A percentile compares a stretch with the other conserved stretches of the same genome.
Evolutionary conservation across 2,797 vertebrate genomes (phyloP).

Genomic region (Eulemur coronatus): DNA sequence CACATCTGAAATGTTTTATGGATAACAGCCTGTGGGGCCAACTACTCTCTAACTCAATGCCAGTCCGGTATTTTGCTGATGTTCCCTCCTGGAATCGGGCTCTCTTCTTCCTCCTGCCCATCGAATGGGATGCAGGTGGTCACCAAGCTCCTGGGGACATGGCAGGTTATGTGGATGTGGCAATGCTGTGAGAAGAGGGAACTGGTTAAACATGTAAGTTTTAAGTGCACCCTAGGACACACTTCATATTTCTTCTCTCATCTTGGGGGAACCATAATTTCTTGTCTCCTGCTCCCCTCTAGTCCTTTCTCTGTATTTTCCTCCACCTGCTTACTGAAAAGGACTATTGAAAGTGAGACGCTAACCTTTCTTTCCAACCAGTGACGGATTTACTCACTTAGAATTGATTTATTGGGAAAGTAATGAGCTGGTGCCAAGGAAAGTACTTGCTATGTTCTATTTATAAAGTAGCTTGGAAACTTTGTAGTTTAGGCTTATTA

Average conservation of each 20-base stretch:
- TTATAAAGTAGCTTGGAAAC: slow-evolving; percentile 8
- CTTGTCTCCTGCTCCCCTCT: neutral
- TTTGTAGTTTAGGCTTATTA: neutral
- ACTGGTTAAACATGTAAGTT: neutral
- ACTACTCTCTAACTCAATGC: neutral
- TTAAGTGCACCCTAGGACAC: neutral
- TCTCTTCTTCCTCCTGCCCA: neutral
- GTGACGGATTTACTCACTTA: neutral
- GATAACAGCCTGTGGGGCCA: neutral
- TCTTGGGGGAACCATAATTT: neutral
- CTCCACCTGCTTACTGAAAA: neutral
- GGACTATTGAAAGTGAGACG: neutral
- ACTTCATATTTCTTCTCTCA: neutral
- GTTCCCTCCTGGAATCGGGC: neutral
- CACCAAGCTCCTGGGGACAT: neutral
- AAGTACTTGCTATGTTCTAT: neutral
- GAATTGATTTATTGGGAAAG: neutral
- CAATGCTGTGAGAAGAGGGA: neutral
- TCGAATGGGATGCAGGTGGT: no score
- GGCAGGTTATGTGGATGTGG: neutral
- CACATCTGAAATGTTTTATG: neutral
- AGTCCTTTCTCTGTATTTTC: neutral
- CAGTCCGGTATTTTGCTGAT: neutral
- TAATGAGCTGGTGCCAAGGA: neutral
- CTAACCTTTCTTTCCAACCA: neutral